These are phyloP conservation scores for Cuculus canorus DNA, from an alignment of 2,797 vertebrate genomes.

Conservation along the genomic window DNA sequence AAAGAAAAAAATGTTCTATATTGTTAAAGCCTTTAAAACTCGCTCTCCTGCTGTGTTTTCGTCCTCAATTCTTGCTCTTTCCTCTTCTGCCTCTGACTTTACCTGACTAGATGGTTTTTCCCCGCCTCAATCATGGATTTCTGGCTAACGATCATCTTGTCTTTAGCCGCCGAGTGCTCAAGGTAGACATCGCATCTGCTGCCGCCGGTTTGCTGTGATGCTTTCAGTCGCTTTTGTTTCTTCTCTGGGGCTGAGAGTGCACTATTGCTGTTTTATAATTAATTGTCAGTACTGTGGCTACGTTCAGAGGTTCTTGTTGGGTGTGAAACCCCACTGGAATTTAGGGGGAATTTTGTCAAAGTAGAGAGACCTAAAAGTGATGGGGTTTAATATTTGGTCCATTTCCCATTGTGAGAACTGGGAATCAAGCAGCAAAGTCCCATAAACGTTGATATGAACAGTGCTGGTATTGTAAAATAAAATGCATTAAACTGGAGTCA, in stretches of 20 bases:
- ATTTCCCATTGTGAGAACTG: neutral
- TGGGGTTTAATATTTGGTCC: neutral
- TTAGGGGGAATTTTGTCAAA: neutral
- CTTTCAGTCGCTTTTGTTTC: neutral
- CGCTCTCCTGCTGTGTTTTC: neutral
- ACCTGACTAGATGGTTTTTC: conserved; percentile 88
- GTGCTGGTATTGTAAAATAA: neutral
- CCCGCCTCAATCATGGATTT: conserved; percentile 86
- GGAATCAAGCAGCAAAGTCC: neutral
- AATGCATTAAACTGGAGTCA: neutral
- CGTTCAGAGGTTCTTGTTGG: neutral
- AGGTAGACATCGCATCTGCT: conserved; percentile 81
- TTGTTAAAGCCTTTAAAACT: neutral
- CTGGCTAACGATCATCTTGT: conserved; percentile 83
- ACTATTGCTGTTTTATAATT: neutral
- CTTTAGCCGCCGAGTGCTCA: conserved; percentile 86
- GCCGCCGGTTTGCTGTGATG: conserved; percentile 51
- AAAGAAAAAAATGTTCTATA: neutral
- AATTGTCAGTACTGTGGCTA: neutral
- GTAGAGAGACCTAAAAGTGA: neutral
- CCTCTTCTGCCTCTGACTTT: conserved; percentile 19
- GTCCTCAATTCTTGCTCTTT: conserved; percentile 37
- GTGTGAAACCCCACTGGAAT: neutral
- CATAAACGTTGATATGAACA: neutral
- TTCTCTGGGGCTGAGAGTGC: neutral